Percentiles rank a stretch among this genome's conserved stretches.
Evolutionary conservation across 2,113 vertebrate species (phyloP).

Genomic region (Hucho hucho): DNA sequence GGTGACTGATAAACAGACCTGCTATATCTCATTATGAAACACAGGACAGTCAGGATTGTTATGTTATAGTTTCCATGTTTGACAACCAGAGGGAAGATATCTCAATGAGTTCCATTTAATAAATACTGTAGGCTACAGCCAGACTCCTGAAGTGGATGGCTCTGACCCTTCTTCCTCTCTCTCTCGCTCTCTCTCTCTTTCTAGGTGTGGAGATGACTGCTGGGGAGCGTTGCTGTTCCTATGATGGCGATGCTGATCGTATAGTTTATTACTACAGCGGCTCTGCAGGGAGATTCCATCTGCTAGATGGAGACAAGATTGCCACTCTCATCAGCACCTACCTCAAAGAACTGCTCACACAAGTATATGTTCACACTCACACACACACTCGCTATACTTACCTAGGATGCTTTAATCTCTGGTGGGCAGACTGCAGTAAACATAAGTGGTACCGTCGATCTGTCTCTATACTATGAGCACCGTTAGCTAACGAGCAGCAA

Average conservation of each 20-base stretch:
- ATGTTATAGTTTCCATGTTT: neutral
- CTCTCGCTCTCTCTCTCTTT: neutral
- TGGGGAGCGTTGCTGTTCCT: slow-evolving; percentile 87
- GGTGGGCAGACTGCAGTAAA: too few relatives aligned
- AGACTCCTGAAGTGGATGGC: neutral
- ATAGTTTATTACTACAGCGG: slow-evolving; percentile 92
- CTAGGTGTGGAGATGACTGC: slow-evolving; percentile 79
- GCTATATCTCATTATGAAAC: too few relatives aligned
- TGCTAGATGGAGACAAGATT: slow-evolving; percentile 96
- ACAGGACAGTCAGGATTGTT: neutral
- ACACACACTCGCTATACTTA: neutral
- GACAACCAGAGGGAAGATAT: neutral
- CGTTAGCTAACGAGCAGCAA: too few relatives aligned
- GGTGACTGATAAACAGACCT: neutral
- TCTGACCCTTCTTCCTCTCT: neutral
- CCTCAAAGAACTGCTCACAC: slow-evolving; percentile 87
- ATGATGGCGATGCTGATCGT: slow-evolving; percentile 93
- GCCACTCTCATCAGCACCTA: slow-evolving; percentile 90
- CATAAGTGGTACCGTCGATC: too few relatives aligned
- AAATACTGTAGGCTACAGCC: neutral
- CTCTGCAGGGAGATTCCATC: slow-evolving; percentile 77
- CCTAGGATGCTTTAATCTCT: too few relatives aligned
- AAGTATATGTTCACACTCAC: slow-evolving; percentile 71
- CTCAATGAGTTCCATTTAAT: neutral
- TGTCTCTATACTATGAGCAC: too few relatives aligned